Base-by-base conservation (phyloP, 2,888 invertebrate genomes). In the Pediacus dermestoides region DNA sequence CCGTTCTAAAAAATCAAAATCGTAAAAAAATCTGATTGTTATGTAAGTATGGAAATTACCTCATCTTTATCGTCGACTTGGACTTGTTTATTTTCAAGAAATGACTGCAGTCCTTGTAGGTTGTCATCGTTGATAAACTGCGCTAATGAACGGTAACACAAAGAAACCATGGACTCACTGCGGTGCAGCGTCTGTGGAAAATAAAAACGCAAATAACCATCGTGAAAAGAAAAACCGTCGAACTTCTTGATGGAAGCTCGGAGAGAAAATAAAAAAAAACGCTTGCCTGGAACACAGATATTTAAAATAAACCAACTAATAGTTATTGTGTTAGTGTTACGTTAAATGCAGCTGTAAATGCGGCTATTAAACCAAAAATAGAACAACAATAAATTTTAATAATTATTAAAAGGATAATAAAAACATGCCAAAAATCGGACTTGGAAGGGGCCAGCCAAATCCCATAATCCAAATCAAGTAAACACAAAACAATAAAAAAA, bases 81-180 rank as follows among this genome's bases (percentile, higher is more conserved):
- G 53, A 85, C 75, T 70, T 88, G 82, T 63, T 86, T 87, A 67
- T 82, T 88, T 63, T 85, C 84, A 60, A 92, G 76, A 71, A 88
- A 88, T 60, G 80, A 79, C 62, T 87, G 86, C 45, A 92, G 74
- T 58, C 86, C 89, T 46, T 75, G 75, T 56, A 85, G 75, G 71
- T 88, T 86, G 71, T 90, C 88, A 68, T 82, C 81, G 66, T 81
- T 81, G 66, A 90, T 82, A 71, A 82, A 88, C 70, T 80, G 82
- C 63, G 82, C 76, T 60, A 91, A 76, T 58, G 88, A 80, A 65
- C 85, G 83, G 74, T 85, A 88, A 74, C 87, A 88, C 67, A 89
- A 77, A 54, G 89, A 88, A 75, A 88, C 85, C 89, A 90, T 89
- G 76, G 89, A 89, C 78, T 90, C 89, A 71, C 84, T 82, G 73